Base-by-base conservation (phyloP, 2,113 vertebrate species). In the Larimichthys crocea region DNA sequence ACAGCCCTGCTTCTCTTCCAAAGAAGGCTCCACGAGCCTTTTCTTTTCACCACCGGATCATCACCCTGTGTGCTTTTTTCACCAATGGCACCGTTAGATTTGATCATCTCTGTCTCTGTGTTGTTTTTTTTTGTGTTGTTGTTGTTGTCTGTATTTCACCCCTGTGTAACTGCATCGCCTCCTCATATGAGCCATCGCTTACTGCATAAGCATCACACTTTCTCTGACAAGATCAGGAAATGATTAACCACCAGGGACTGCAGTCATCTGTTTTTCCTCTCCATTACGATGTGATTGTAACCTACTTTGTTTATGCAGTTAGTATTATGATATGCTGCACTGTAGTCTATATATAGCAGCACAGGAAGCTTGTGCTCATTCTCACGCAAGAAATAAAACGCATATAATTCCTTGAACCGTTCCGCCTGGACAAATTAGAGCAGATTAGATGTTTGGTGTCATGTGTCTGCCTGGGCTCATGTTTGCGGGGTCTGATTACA, bases 401-500 rank as follows among this genome's bases (percentile, higher is more conserved):
- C 24, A 63, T 42, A 78, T 69, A 87, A 89, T 90, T 75, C 68
- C 62, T 49, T 5, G 62, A 70, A 24, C n/a, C 17, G 55, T 84
- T 64, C 83, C 40, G 65, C 26, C 64, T 22, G 52, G 15, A 76
- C 81, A 81, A 88, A 90, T 56, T n/a, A 68, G 86, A 87, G 80
- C 88, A 85, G 68, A 4, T 42, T 85, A 72, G 79, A 85, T 29
- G 78, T 76, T 82, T 61, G 74, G 82, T 91, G 91, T 88, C 77
- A 80, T 80, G 83, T 84, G 86, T 85, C 50, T 40, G 80, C 26
- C 80, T 59, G 77, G 56, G 74, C 75, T 87, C 55, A 44, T 88
- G 89, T 85, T 83, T 64, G 74, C 80, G 62, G 82, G 82, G 20
- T 89, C 74, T 87, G 86, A 90, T 93, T 83, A 87, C 84, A 74